Evolutionary conservation across 2,113 vertebrate species (phyloP).

Genomic region (Eptatretus burgeri): DNA sequence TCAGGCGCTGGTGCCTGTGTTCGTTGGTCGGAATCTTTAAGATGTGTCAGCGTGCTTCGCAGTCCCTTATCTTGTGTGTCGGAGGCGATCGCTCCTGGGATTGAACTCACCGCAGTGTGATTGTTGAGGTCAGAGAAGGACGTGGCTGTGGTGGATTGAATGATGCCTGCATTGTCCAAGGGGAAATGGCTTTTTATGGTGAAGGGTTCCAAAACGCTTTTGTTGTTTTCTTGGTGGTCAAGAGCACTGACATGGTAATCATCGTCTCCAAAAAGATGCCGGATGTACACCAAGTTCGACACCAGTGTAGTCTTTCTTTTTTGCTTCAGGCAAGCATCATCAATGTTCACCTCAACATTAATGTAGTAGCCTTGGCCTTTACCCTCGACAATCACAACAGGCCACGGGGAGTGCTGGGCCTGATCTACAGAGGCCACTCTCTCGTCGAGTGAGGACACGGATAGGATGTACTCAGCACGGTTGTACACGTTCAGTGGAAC

Average conservation of each 20-base stretch:
- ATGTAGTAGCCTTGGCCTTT: neutral
- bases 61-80: neutral
- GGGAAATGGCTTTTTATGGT: neutral
- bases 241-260: neutral
- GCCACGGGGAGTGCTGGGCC: constrained; percentile 2
- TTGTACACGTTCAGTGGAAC: constrained; percentile 1
- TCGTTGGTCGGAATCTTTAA: neutral
- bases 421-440: neutral
- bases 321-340: neutral
- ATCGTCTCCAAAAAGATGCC: neutral
- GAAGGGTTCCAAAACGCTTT: neutral
- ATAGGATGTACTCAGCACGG: neutral
- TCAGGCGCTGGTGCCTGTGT: neutral
- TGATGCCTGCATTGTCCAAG: neutral
- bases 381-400: constrained; percentile 5
- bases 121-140: neutral
- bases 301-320: constrained; percentile 2
- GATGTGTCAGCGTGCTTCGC: neutral
- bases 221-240: neutral
- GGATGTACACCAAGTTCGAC: neutral
- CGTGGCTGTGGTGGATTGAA: neutral
- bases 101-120: neutral
- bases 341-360: constrained; percentile 1
- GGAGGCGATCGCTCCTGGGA: neutral
- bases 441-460: constrained; percentile 2